Base-by-base conservation (phyloP, 2,797 vertebrate species). In the Hydrolagus colliei region DNA sequence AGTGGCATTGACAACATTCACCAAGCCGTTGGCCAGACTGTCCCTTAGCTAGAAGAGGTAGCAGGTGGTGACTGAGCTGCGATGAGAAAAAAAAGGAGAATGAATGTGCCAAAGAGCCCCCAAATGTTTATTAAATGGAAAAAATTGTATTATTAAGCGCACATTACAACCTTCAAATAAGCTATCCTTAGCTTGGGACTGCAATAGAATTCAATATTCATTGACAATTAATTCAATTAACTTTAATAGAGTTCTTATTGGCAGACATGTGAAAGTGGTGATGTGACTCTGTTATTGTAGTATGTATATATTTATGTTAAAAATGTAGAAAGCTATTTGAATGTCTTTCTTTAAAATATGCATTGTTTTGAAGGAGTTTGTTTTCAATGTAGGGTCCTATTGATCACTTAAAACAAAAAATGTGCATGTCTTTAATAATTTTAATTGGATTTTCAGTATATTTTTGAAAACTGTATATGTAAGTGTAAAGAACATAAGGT, bases 31-130 rank as follows among this genome's bases (percentile, higher is more conserved):
- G 41, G 41, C 79, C 63, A 18, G 63, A 71, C 41, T 52, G 79
- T 84, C 13, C n/a, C 52, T 11, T 18, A 1, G 65, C 32, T 68
- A 18, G 79, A 68, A 18, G 32, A 35, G 12, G 63, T 22, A 82
- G 63, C 79, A 82, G 63, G 67, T 82, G 79, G 79, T 84, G 79
- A 84, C 27, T 84, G 65, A 63, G 79, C 79, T 71, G 79, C 41
- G 68, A 18, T 84, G 79, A 84, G 52, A 84, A 35, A 68, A 84
- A 68, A 84, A 84, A 22, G 63, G 63, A 84, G 67, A 32, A 80
- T 80, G 18, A 80, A 65, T 52, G 1, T 52, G 41, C 41, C 41
- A 52, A 52, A 52, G 6, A 52, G 41, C 41, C 41, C 41, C 14
- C 74, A 41, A 18, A 41, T 84, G 67, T 67, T 41, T 41, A 68